Evolutionary conservation across 2,797 vertebrate genomes (phyloP).

Genomic region (Catostomus latipinnis): DNA sequence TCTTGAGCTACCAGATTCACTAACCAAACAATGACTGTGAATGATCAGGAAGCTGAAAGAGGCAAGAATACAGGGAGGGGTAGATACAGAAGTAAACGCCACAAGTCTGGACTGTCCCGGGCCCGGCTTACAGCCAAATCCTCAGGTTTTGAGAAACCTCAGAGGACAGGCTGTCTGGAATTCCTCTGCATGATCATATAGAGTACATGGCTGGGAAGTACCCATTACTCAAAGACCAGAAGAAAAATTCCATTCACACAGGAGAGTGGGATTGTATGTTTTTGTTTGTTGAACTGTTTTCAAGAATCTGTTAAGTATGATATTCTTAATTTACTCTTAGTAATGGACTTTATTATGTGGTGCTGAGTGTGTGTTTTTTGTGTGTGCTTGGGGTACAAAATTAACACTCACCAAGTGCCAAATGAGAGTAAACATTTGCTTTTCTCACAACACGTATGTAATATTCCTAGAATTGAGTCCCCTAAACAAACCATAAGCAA

Average conservation of each 20-base stretch:
- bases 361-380: too few relatives aligned
- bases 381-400: too few relatives aligned
- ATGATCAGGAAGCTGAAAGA: conserved; percentile 5
- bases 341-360: not conserved
- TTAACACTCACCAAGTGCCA: too few relatives aligned
- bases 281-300: not conserved
- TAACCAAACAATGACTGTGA: conserved; percentile 8
- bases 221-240: not conserved
- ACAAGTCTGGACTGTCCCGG: not conserved
- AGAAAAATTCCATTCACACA: not conserved
- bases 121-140: not conserved
- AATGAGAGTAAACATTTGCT: too few relatives aligned
- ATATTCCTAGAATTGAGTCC: too few relatives aligned
- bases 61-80: not conserved
- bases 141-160: not conserved
- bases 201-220: not conserved
- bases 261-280: not conserved
- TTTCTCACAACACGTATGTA: too few relatives aligned
- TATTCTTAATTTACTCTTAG: not conserved
- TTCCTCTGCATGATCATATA: not conserved
- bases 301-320: not conserved
- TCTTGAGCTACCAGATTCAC: conserved; percentile 7
- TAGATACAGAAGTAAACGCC: conserved; percentile 21
- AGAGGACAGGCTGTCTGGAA: not conserved
- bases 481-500: too few relatives aligned